Conservation (phyloP, 2,888 invertebrate genomes). For the Lampropteryx suffumata region DNA sequence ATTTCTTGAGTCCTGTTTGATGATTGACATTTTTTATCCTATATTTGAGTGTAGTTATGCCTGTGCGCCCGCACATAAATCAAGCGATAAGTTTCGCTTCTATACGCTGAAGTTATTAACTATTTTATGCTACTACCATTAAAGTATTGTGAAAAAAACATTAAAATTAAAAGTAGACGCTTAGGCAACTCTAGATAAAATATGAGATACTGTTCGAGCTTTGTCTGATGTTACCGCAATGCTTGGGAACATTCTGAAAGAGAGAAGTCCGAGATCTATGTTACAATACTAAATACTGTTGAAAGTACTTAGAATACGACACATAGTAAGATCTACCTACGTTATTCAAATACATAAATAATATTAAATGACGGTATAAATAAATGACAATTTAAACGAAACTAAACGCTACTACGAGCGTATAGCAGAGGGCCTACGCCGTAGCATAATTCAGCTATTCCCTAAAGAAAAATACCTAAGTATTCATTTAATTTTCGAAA, state of each 20-base stretch:
- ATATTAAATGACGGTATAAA: too few species aligned
- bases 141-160: conserved; percentile 40
- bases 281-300: not conserved
- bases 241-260: conserved; percentile 14
- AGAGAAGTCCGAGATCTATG: too few species aligned
- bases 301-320: not conserved
- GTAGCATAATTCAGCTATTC: not conserved
- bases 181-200: conserved; percentile 28
- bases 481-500: too few species aligned
- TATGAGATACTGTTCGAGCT: conserved; percentile 21
- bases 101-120: not conserved
- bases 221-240: conserved; percentile 17
- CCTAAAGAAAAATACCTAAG: too few species aligned
- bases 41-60: too few species aligned
- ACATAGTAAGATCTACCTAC: too few species aligned
- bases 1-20: too few species aligned
- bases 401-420: not conserved
- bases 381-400: too few species aligned
- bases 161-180: conserved; percentile 31
- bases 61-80: too few species aligned
- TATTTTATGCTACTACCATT: conserved; percentile 18
- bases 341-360: too few species aligned
- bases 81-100: conserved; percentile 2
- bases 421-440: conserved; percentile 3
- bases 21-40: too few species aligned